Conservation (phyloP, 2,888 invertebrate genomes). For the Dicyrtoma fusca region DNA sequence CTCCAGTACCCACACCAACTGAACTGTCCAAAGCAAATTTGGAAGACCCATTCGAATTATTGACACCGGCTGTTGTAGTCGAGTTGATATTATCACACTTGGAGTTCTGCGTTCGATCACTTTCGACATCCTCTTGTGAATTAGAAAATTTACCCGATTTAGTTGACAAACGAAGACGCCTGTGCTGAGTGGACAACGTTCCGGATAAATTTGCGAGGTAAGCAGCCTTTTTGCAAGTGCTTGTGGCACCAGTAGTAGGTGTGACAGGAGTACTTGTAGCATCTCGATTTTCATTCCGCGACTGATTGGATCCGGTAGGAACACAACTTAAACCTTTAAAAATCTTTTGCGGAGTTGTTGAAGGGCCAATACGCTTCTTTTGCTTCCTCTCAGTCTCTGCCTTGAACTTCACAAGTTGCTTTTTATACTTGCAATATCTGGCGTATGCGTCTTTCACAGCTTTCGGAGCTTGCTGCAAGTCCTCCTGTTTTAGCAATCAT, state of each 20-base stretch:
- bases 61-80: too few relatives aligned
- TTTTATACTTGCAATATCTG: constrained; percentile 61
- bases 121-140: too few relatives aligned
- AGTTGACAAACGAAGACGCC: too few relatives aligned
- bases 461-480: constrained; percentile 75
- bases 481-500: constrained; percentile 64
- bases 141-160: too few relatives aligned
- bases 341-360: constrained; percentile 28
- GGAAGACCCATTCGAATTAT: too few relatives aligned
- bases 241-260: neutral
- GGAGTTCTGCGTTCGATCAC: too few relatives aligned
- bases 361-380: neutral
- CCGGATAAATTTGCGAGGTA: neutral
- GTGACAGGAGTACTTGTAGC: too few relatives aligned
- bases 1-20: too few relatives aligned
- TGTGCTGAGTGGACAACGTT: neutral
- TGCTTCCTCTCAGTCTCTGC: constrained; percentile 7
- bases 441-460: constrained; percentile 78
- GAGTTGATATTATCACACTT: too few relatives aligned
- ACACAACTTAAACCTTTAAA: constrained; percentile 11
- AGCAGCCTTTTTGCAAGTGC: neutral
- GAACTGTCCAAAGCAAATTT: too few relatives aligned
- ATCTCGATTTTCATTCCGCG: too few relatives aligned
- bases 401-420: constrained; percentile 5
- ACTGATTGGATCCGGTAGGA: neutral